Percentiles rank a stretch among this genome's conserved stretches.
phyloP scores from a whole-genome alignment of 2,888 invertebrate species.

The Arctia plantaginis region DNA sequence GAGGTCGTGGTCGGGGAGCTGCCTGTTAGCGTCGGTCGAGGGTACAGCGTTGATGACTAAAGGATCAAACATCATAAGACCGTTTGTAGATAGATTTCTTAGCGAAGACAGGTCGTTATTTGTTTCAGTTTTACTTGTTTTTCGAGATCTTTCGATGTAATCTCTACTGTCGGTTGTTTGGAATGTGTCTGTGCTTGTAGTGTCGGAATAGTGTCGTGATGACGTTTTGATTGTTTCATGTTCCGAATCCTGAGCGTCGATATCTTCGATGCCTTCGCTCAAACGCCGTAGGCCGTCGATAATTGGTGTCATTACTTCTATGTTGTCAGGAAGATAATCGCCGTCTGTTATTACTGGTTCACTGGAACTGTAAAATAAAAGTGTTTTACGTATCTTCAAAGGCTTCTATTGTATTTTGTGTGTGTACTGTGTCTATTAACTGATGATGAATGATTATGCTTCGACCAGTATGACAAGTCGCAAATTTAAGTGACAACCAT shows the following conservation, averaged over 20 bases:
- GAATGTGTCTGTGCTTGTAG: constrained; percentile 72
- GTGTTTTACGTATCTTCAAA: not conserved
- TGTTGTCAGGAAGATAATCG: constrained; percentile 82
- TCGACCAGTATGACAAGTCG: no score
- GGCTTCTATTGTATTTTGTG: no score
- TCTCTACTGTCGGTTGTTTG: constrained; percentile 64
- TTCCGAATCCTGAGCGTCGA: constrained; percentile 57
- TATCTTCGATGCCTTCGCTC: constrained; percentile 61
- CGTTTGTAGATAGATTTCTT: constrained; percentile 80
- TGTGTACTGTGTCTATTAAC: no score
- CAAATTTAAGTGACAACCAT: no score
- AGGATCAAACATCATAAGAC: constrained; percentile 84
- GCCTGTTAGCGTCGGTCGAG: constrained; percentile 66
- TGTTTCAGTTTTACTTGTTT: constrained; percentile 73
- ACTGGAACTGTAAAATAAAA: constrained; percentile 65
- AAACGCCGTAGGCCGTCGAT: constrained; percentile 78
- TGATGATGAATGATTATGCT: no score
- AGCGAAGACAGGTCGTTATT: constrained; percentile 73
- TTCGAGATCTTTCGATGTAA: constrained; percentile 62
- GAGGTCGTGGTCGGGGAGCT: constrained; percentile 78
- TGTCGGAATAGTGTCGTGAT: constrained; percentile 57
- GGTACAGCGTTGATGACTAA: constrained; percentile 77
- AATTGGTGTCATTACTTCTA: constrained; percentile 83
- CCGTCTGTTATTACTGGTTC: constrained; percentile 77
- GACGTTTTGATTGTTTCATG: constrained; percentile 41